Evolutionary conservation across 2,888 invertebrate species (phyloP).

Genomic region (Drosophila pegasa): DNA sequence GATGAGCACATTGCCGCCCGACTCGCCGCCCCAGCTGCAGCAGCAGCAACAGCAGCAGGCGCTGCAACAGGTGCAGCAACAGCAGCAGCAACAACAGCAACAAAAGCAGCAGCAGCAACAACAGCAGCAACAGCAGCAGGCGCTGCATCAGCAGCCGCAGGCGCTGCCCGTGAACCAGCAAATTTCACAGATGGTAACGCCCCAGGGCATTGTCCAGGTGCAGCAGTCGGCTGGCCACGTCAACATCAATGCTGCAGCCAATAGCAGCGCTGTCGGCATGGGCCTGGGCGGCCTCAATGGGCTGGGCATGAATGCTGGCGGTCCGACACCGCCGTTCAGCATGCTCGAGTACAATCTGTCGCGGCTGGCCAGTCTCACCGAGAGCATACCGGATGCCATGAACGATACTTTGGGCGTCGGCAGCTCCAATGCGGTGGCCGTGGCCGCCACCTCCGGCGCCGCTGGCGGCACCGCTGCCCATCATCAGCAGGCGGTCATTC

Average conservation of each 20-base stretch:
- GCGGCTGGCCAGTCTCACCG: constrained; percentile 92
- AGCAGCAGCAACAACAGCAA: constrained; percentile 46
- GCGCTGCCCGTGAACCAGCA: constrained; percentile 44
- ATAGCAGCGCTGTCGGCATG: constrained; percentile 62
- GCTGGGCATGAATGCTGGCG: constrained; percentile 66
- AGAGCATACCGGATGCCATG: constrained; percentile 86
- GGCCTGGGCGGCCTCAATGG: constrained; percentile 64
- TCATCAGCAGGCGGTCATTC: constrained; percentile 75
- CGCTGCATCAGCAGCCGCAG: constrained; percentile 51
- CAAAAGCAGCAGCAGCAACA: constrained; percentile 49
- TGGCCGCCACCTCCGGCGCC: constrained; percentile 30
- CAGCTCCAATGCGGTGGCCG: constrained; percentile 38
- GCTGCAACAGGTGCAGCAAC: constrained; percentile 55
- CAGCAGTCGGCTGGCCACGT: constrained; percentile 52
- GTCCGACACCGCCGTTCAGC: constrained; percentile 86
- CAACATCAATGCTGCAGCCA: constrained; percentile 57
- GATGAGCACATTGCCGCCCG: constrained; percentile 83
- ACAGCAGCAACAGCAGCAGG: constrained; percentile 31
- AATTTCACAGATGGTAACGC: constrained; percentile 57
- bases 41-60: constrained; percentile 66
- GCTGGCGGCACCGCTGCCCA: constrained; percentile 43
- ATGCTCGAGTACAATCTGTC: constrained; percentile 95
- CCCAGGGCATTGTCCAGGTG: constrained; percentile 64
- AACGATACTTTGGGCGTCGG: constrained; percentile 83
- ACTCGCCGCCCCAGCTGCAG: constrained; percentile 84